These are phyloP conservation scores for Serrognathus titanus DNA, from an alignment of 2,888 invertebrate genomes.

Conservation along the genomic window DNA sequence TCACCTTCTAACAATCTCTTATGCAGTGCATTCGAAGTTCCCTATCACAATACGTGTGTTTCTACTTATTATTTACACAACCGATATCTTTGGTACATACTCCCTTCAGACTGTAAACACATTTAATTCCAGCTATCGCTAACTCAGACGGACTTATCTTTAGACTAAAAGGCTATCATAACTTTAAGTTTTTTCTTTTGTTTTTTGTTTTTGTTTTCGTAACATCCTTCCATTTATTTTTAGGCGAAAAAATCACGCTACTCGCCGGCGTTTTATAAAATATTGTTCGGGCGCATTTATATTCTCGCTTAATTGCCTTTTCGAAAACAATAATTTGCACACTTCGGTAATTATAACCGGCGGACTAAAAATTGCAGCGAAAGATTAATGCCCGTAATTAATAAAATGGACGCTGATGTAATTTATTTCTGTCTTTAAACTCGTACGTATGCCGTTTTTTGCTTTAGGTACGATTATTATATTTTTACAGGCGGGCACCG, in stretches of 20 bases:
- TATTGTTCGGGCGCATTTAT: not conserved
- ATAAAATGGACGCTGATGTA: too few relatives aligned
- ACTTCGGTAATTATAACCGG: too few relatives aligned
- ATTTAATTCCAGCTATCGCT: not conserved
- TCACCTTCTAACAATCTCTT: too few relatives aligned
- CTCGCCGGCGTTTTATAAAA: not conserved
- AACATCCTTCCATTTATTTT: not conserved
- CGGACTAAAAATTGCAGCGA: too few relatives aligned
- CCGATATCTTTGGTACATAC: not conserved
- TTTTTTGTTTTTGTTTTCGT: not conserved
- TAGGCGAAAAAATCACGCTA: not conserved
- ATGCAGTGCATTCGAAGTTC: too few relatives aligned
- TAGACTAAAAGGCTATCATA: not conserved
- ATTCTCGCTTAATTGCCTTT: not conserved
- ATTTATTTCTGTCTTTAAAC: too few relatives aligned
- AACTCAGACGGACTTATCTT: not conserved
- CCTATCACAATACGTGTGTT: not conserved
- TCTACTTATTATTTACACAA: conserved; percentile 3
- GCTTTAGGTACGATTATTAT: too few relatives aligned
- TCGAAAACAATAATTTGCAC: not conserved
- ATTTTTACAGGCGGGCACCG: too few relatives aligned
- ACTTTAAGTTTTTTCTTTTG: not conserved
- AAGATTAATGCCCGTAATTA: too few relatives aligned
- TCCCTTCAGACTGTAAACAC: not conserved
- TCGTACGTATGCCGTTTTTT: too few relatives aligned